Conservation (phyloP, 2,888 invertebrate species). For the Osedax frankpressi region DNA sequence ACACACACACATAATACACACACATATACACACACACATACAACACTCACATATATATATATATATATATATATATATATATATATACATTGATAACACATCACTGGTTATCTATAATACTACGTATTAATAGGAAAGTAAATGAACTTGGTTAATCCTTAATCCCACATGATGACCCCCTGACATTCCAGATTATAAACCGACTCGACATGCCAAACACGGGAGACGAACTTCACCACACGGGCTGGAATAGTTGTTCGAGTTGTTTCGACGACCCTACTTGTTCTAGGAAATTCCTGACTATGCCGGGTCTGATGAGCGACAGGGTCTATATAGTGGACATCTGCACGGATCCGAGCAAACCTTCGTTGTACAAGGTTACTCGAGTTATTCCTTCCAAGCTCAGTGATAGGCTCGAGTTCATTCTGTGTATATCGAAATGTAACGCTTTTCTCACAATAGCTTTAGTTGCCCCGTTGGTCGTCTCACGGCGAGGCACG, state of each 20-base stretch:
- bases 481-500: too few species aligned
- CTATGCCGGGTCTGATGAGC: constrained; percentile 69
- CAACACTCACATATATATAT: neutral
- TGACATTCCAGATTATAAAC: constrained; percentile 63
- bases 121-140: too few species aligned
- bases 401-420: neutral
- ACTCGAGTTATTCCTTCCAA: too few species aligned
- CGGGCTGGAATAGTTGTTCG: constrained; percentile 92
- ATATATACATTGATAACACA: neutral
- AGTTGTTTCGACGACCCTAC: constrained; percentile 60
- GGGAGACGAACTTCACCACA: constrained; percentile 83
- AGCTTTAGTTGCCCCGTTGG: too few species aligned
- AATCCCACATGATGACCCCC: too few species aligned
- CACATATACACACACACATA: neutral
- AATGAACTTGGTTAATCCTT: too few species aligned
- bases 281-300: constrained; percentile 61
- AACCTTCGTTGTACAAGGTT: constrained; percentile 50
- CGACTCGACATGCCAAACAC: constrained; percentile 63
- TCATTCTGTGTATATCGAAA: neutral
- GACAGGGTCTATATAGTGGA: constrained; percentile 74
- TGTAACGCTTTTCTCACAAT: neutral
- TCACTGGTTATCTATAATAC: too few species aligned
- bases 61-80: neutral
- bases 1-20: too few species aligned
- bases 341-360: constrained; percentile 59